These are phyloP conservation scores for Catocala sponsa DNA, from an alignment of 2,888 invertebrate genomes.

Conservation along the genomic window DNA sequence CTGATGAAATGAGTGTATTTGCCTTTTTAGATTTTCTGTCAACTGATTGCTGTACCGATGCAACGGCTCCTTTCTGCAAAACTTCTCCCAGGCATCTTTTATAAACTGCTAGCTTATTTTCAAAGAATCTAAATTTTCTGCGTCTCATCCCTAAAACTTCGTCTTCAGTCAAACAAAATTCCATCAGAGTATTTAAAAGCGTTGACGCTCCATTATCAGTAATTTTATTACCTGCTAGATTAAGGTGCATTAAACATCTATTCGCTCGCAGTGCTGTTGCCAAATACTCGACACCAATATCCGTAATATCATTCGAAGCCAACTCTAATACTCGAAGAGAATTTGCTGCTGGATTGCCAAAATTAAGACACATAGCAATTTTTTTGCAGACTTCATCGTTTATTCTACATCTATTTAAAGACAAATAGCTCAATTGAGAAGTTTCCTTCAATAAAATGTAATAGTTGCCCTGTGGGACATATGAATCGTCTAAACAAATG, in stretches of 20 bases:
- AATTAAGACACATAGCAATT: slow-evolving; percentile 54
- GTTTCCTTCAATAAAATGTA: slow-evolving; percentile 57
- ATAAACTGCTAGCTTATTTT: slow-evolving; percentile 45
- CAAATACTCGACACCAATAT: slow-evolving; percentile 7
- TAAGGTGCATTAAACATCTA: slow-evolving; percentile 44
- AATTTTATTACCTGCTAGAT: slow-evolving; percentile 50
- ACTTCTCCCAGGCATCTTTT: slow-evolving; percentile 47
- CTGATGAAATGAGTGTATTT: not conserved
- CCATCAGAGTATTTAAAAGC: slow-evolving; percentile 6
- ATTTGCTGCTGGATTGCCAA: slow-evolving; percentile 41
- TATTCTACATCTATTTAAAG: slow-evolving; percentile 64
- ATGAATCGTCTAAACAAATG: slow-evolving; percentile 64
- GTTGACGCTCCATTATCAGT: slow-evolving; percentile 39
- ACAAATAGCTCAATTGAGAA: slow-evolving; percentile 61
- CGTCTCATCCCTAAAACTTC: slow-evolving; percentile 27
- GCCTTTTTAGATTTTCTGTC: no score
- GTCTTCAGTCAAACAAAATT: slow-evolving; percentile 12
- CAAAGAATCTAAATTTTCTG: slow-evolving; percentile 44
- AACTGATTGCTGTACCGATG: no score
- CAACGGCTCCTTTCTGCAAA: not conserved
- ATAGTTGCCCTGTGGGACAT: slow-evolving; percentile 60
- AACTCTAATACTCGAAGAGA: slow-evolving; percentile 61
- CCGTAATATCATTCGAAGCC: slow-evolving; percentile 61
- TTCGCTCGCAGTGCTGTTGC: slow-evolving; percentile 19
- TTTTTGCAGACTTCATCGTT: slow-evolving; percentile 55